Evolutionary conservation across 2,113 vertebrate genomes (phyloP).

Genomic region (Clarias magur): DNA sequence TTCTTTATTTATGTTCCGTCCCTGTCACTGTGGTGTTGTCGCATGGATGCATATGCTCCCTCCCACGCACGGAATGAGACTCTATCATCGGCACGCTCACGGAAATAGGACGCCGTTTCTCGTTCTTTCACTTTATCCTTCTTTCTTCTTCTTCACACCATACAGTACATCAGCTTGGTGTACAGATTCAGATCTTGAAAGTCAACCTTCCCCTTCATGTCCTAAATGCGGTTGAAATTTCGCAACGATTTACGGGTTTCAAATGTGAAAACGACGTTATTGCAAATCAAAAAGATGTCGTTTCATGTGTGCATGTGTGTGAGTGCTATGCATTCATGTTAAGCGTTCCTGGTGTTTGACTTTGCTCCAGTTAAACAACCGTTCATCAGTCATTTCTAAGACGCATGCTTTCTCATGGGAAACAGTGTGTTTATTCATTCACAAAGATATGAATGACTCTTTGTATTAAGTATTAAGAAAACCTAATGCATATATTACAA

Average conservation of each 20-base stretch:
- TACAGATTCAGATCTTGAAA: background rate
- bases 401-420: background rate
- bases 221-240: conserved; percentile 20
- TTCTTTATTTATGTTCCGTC: conserved; percentile 46
- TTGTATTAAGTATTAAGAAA: background rate
- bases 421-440: background rate
- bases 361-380: conserved; percentile 51
- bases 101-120: background rate
- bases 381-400: conserved; percentile 59
- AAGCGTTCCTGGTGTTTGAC: conserved; percentile 58
- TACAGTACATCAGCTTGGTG: background rate
- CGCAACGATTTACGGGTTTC: conserved; percentile 41
- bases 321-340: conserved; percentile 47
- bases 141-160: background rate
- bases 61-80: conserved; percentile 22
- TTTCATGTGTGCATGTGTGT: conserved; percentile 42
- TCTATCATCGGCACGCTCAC: background rate
- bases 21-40: conserved; percentile 27
- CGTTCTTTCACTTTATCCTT: conserved; percentile 7
- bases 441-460: background rate
- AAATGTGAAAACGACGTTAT: conserved; percentile 60
- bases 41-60: conserved; percentile 37
- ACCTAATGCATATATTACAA: background rate
- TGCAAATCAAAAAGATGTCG: conserved; percentile 54
- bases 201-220: background rate